Base-by-base conservation (phyloP, 2,797 vertebrate genomes). In the Hydrophis major region DNA sequence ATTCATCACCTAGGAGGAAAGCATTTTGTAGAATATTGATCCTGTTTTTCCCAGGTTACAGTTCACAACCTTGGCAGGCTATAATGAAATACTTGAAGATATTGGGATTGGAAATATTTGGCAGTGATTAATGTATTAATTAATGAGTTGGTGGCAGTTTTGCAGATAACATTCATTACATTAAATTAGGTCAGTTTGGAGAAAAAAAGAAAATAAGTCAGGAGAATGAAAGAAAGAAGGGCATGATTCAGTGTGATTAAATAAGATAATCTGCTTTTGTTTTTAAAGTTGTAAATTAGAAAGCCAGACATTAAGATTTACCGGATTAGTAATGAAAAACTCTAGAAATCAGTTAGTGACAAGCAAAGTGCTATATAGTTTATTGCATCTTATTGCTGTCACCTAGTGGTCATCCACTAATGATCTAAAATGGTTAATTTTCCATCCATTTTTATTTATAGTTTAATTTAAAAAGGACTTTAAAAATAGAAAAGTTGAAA, bases 151-250 rank as follows among this genome's bases (percentile, higher is more conserved):
- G 87, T 89, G 89, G 37, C 63, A 83, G 47, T 47, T 90, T 74
- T 88, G 20, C 22, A 37, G 57, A 59, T 89, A 89, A 86, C 42
- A 89, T 90, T 69, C 37, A 92, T 92, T 86, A 89, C 22, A 28
- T 89, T 88, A 89, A 93, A 90, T 90, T 94, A 59, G 69, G 60
- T n/a, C 25, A 91, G 47, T 91, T 89, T 60, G 57, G 69, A 92
- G 74, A 87, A 69, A 57, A 88, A 57, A 89, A 53, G 32, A 57
- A 94, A 86, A 88, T 86, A 60, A 69, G 88, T 92, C 55, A 61
- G 22, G 69, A 42, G 59, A 90, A 42, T 53, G 69, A 92, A 92
- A 83, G n/a, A n/a, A 87, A 55, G 12, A 47, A 87, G 42, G 32
- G 47, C 25, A 37, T 60, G 87, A 90, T 78, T 92, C 86, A 90